Evolutionary conservation across 2,888 invertebrate species (phyloP).

Genomic region (Heteromyza rotundicornis): DNA sequence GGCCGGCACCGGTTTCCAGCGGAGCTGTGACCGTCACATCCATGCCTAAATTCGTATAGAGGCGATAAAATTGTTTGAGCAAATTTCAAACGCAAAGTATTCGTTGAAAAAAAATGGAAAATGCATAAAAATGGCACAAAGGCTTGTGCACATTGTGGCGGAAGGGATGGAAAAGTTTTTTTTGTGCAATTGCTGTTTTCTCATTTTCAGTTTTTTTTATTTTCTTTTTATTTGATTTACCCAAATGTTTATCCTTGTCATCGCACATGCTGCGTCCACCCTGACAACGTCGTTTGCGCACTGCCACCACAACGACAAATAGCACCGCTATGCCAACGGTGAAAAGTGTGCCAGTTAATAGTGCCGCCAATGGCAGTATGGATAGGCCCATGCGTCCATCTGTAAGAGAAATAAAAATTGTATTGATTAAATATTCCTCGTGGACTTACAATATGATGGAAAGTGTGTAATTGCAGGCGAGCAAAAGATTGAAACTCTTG

Average conservation of each 20-base stretch:
- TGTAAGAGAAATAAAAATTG: conserved; percentile 52
- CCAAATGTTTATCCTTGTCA: conserved; percentile 63
- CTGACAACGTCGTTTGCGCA: conserved; percentile 68
- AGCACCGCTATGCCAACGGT: conserved; percentile 71
- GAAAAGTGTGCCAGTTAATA: conserved; percentile 71
- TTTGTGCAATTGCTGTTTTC: conserved; percentile 6
- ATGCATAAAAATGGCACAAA: conserved; percentile 4
- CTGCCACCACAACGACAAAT: conserved; percentile 70
- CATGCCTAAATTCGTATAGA: conserved; percentile 50
- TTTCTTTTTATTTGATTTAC: conserved; percentile 40
- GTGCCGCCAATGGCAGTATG: conserved; percentile 74
- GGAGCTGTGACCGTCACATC: conserved; percentile 66
- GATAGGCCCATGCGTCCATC: conserved; percentile 75
- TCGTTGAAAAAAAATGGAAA: neutral
- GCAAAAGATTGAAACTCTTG: too few relatives aligned
- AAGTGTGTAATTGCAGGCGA: too few relatives aligned
- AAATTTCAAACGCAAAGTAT: too few relatives aligned
- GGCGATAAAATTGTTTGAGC: too few relatives aligned
- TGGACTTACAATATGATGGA: neutral
- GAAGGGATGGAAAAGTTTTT: neutral
- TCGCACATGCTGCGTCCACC: conserved; percentile 65
- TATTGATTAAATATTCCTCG: conserved; percentile 10
- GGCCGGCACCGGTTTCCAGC: conserved; percentile 80
- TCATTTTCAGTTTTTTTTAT: neutral
- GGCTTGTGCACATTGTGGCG: neutral